phyloP scores from a whole-genome alignment of 2,113 vertebrate species.

The Murina feae region DNA sequence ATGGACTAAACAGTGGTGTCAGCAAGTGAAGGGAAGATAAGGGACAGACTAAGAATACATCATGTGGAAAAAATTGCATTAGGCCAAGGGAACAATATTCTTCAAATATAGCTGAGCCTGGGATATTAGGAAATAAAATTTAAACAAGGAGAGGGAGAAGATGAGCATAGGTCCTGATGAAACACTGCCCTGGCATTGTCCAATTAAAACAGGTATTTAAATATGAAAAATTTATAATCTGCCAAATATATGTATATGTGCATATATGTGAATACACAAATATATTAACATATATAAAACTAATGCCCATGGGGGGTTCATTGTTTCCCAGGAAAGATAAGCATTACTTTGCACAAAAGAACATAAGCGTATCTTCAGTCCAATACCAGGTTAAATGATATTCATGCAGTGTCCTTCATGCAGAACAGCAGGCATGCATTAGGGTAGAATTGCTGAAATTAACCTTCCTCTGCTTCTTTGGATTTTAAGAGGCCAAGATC shows the following conservation, averaged over 20 bases:
- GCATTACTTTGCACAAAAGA: slow-evolving; percentile 53
- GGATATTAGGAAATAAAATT: slow-evolving; percentile 76
- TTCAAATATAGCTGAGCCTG: slow-evolving; percentile 74
- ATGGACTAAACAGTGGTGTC: slow-evolving; percentile 70
- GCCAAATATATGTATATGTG: neutral
- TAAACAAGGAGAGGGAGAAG: slow-evolving; percentile 64
- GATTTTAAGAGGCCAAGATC: slow-evolving; percentile 63
- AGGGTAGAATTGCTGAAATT: slow-evolving; percentile 54
- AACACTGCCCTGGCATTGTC: slow-evolving; percentile 45
- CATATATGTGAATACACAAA: neutral
- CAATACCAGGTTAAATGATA: slow-evolving; percentile 32
- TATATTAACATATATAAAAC: neutral
- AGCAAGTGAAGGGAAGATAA: slow-evolving; percentile 75
- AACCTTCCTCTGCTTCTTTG: slow-evolving; percentile 56
- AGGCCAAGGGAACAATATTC: slow-evolving; percentile 67
- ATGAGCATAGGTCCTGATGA: slow-evolving; percentile 49
- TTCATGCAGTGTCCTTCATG: slow-evolving; percentile 39
- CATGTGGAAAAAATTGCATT: slow-evolving; percentile 76
- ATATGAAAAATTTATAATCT: neutral
- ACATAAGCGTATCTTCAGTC: slow-evolving; percentile 37
- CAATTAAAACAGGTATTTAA: slow-evolving; percentile 19
- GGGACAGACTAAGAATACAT: slow-evolving; percentile 71
- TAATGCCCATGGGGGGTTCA: neutral
- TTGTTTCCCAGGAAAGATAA: slow-evolving; percentile 30
- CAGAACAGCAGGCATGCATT: slow-evolving; percentile 27